phyloP scores from a whole-genome alignment of 2,113 vertebrate species.

The Sinocyclocheilus rhinocerous region DNA sequence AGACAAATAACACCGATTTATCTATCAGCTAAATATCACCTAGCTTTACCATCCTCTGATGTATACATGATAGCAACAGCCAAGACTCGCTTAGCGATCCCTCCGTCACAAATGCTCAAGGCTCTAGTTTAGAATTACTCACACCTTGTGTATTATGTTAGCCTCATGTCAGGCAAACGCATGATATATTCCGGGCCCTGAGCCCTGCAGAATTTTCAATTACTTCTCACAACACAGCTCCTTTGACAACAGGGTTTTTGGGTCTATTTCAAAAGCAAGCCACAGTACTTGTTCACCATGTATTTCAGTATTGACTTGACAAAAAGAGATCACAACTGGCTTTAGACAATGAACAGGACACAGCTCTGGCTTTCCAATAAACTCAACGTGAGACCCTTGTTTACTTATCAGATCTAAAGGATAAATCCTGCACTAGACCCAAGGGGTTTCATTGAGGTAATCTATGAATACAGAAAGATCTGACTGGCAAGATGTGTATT shows the following conservation, averaged over 20 bases:
- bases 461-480: constrained; percentile 17
- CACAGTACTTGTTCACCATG: constrained; percentile 54
- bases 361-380: constrained; percentile 33
- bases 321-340: neutral
- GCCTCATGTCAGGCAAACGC: constrained; percentile 69
- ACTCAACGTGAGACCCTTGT: constrained; percentile 15
- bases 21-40: neutral
- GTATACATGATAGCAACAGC: neutral
- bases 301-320: constrained; percentile 51
- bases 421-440: constrained; percentile 24
- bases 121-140: constrained; percentile 69
- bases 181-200: constrained; percentile 36
- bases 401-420: constrained; percentile 33
- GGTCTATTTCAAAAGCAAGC: constrained; percentile 61
- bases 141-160: constrained; percentile 74
- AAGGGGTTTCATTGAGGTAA: constrained; percentile 18
- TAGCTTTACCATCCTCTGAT: neutral
- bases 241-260: constrained; percentile 39
- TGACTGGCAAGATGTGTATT: neutral
- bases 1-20: neutral
- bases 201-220: constrained; percentile 69
- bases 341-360: constrained; percentile 28
- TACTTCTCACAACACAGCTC: constrained; percentile 68
- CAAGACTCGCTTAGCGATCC: constrained; percentile 25
- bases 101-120: constrained; percentile 8